Conservation (phyloP, 1,140 invertebrate species). For the Paralvinella palmiformis region DNA sequence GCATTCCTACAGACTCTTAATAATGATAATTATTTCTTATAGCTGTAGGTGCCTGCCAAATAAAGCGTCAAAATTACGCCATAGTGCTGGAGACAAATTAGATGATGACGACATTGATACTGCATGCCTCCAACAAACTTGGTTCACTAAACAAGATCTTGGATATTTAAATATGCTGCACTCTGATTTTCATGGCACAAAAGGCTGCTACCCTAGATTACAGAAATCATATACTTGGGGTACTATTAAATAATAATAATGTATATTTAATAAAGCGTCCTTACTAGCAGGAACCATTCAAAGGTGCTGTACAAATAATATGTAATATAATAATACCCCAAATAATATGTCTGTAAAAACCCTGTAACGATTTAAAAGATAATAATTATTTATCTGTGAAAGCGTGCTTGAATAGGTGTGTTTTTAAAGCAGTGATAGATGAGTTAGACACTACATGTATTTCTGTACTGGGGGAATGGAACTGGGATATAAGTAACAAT, state of each 20-base stretch:
- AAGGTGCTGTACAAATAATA: neutral
- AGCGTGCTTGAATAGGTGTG: neutral
- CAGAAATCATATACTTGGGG: neutral
- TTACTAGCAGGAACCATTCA: neutral
- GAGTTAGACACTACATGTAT: neutral
- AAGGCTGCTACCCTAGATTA: neutral
- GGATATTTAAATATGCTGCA: neutral
- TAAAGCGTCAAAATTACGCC: neutral
- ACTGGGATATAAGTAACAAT: conserved; percentile 7
- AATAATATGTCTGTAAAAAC: neutral
- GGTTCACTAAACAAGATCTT: conserved; percentile 7
- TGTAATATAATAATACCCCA: neutral
- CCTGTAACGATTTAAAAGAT: conserved; percentile 1
- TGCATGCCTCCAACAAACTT: neutral
- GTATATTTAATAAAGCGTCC: neutral
- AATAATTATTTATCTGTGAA: neutral
- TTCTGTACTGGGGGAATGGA: neutral
- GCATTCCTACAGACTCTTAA: neutral
- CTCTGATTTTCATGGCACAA: neutral
- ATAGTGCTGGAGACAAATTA: no score
- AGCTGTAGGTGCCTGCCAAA: neutral
- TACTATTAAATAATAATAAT: neutral
- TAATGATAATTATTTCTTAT: neutral
- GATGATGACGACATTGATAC: no score
- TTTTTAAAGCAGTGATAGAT: neutral